Evolutionary conservation across 2,888 invertebrate species (phyloP), one percentile per base, ranked within the genome.

Genomic region (Eretmocerus hayati): DNA sequence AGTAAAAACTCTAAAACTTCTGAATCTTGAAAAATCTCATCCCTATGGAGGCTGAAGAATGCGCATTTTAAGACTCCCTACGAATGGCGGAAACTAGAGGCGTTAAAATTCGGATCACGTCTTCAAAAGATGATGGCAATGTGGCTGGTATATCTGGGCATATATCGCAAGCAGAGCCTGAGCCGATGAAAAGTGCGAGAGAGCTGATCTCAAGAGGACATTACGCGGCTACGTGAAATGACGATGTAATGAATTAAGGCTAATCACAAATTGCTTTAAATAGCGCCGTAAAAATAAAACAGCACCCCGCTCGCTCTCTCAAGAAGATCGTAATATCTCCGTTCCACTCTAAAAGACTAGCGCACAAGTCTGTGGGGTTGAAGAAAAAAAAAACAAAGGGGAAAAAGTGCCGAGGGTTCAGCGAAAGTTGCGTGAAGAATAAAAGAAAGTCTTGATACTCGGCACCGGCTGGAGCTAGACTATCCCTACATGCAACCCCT

Each of bases 241-340:
- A 59, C 63, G 59, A 56, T 60, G 64, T 66, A 66, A 69, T 70
- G 68, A 70, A 70, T 70, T 69, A 69, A 67, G 64, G 64, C 62
- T 52, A 69, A 70, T 69, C 66, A 69, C 67, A 67, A 69, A 69
- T 65, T 65, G 67, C 65, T 68, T 66, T 64, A 64, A 68, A 68
- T 64, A 63, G 65, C 59, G 57, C 62, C 62, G 63, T 70, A 69
- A 67, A 66, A 69, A 67, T 66, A 62, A 69, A 67, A 62, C n/a
- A n/a, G n/a, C n/a, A n/a, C n/a, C n/a, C 59, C 60, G 62, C 55
- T 16, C 23, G 39, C 32, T 9, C n/a, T 9, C 11, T 31, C 30
- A n/a, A 8, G n/a, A 1, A 22, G 15, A 30, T 19, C 4, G 36
- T 18, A 37, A 37, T n/a, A n/a, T n/a, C n/a, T n/a, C n/a, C n/a